Evolutionary conservation across 2,113 vertebrate genomes (phyloP).

Genomic region (Tauraco erythrolophus): DNA sequence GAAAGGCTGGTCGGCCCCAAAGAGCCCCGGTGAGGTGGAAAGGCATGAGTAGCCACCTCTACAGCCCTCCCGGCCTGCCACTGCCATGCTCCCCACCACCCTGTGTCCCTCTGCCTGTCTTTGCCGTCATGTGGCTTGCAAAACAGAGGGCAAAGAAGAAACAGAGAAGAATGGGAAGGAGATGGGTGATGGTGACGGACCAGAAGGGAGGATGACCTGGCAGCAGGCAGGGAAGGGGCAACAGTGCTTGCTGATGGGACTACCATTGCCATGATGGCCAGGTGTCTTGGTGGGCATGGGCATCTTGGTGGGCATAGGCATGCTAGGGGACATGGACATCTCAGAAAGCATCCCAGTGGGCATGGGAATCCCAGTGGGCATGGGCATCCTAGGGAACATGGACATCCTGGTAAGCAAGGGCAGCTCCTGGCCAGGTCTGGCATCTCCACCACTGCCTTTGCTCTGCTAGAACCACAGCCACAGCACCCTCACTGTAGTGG

Average conservation of each 20-base stretch:
- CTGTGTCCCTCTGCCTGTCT: background rate
- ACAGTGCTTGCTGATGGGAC: background rate
- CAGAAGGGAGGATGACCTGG: background rate
- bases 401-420: background rate
- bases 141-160: background rate
- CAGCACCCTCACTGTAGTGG: background rate
- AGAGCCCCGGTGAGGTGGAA: accelerated
- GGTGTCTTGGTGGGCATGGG: background rate
- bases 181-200: accelerated
- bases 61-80: background rate
- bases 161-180: background rate
- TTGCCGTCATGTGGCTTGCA: background rate
- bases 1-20: background rate
- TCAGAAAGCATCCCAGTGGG: background rate
- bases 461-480: background rate
- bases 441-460: background rate
- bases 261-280: no score
- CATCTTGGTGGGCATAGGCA: no score
- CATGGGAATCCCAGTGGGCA: background rate
- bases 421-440: background rate
- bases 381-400: no score
- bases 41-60: background rate
- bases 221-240: background rate
- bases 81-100: background rate
- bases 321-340: background rate